phyloP scores from a whole-genome alignment of 2,113 vertebrate genomes.

The Heloderma charlesbogerti region DNA sequence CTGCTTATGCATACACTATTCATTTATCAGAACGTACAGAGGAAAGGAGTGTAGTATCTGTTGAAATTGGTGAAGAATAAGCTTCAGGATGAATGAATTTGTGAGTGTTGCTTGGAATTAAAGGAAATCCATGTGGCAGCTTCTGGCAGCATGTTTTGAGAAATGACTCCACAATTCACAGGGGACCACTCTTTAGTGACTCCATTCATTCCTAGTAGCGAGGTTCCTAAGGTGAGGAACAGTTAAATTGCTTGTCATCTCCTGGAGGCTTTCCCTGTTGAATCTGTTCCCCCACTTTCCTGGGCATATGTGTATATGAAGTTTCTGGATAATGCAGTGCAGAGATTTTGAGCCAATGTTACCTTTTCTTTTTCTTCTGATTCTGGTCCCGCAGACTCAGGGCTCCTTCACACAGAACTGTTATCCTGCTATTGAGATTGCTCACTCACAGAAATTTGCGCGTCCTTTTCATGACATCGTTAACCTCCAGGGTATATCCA shows the following conservation, averaged over 20 bases:
- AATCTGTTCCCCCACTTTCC: background rate
- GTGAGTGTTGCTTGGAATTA: background rate
- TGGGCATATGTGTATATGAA: background rate
- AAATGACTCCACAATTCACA: background rate
- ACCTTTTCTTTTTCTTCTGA: background rate
- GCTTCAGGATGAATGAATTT: background rate
- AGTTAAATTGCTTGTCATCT: background rate
- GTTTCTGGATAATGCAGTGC: background rate
- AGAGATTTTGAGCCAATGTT: background rate
- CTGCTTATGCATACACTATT: background rate
- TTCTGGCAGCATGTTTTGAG: background rate
- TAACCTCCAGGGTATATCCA: no score
- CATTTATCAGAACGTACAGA: background rate
- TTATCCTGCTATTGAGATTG: no score
- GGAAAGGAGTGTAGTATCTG: background rate
- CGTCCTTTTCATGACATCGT: no score
- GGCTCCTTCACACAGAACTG: no score
- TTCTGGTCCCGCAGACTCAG: background rate
- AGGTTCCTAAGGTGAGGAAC: background rate
- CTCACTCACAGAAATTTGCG: no score
- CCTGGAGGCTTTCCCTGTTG: background rate
- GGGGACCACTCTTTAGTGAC: background rate
- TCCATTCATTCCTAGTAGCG: background rate
- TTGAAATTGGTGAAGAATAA: background rate
- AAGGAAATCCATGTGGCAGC: background rate